Evolutionary conservation across 2,797 vertebrate genomes (phyloP).

Genomic region (Phylloscopus collybita): DNA sequence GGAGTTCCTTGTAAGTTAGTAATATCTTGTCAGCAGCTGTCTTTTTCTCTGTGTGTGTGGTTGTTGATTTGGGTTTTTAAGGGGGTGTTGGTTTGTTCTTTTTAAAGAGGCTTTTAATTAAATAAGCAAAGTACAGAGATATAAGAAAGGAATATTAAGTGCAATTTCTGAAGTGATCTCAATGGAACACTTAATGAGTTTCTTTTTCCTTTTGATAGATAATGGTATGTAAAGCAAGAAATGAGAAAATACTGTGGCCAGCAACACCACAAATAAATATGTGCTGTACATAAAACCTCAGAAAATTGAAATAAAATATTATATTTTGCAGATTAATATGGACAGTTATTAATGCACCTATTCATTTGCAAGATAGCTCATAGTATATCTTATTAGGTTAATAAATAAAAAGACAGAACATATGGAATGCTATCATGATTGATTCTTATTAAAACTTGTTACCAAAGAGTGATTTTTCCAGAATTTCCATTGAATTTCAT

Average conservation of each 20-base stretch:
- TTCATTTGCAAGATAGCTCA: neutral
- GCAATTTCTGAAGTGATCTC: neutral
- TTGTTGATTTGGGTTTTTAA: neutral
- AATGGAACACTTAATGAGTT: neutral
- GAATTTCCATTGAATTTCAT: neutral
- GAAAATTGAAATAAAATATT: neutral
- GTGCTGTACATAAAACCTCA: neutral
- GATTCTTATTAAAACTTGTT: neutral
- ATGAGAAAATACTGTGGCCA: neutral
- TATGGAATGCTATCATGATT: neutral
- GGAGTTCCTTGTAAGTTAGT: neutral
- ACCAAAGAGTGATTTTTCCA: neutral
- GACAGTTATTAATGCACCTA: neutral
- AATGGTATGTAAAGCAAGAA: neutral
- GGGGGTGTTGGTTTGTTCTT: accelerated
- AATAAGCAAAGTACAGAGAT: neutral
- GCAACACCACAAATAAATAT: neutral
- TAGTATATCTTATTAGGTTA: neutral
- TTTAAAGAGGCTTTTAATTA: neutral
- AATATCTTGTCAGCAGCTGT: neutral
- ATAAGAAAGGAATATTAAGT: neutral
- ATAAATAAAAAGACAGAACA: neutral
- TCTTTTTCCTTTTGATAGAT: neutral
- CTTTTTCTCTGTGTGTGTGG: neutral
- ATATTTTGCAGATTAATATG: neutral